Evolutionary conservation across 1,140 invertebrate species (phyloP).

Genomic region (Drepana arcuata): DNA sequence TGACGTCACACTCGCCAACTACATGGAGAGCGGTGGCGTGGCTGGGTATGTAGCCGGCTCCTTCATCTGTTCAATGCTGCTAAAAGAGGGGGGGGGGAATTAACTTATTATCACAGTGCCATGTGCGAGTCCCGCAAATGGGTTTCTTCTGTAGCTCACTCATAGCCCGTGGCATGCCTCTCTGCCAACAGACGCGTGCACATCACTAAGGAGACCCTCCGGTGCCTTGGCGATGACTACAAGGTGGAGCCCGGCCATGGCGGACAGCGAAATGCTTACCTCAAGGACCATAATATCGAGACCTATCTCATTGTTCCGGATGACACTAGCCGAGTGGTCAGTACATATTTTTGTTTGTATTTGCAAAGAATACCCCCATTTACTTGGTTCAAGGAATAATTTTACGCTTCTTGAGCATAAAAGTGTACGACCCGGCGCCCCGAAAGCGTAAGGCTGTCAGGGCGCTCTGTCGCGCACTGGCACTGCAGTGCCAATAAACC

Average conservation of each 20-base stretch:
- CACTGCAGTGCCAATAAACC: too few relatives aligned
- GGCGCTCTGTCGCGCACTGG: too few relatives aligned
- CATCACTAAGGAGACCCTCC: conserved; percentile 92
- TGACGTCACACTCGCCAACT: conserved; percentile 95
- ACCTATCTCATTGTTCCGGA: conserved; percentile 91
- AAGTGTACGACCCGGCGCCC: too few relatives aligned
- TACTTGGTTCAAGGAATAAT: too few relatives aligned
- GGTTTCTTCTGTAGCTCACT: too few relatives aligned
- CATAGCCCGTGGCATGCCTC: too few relatives aligned
- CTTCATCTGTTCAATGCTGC: too few relatives aligned
- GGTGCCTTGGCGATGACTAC: conserved; percentile 89
- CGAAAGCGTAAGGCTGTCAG: too few relatives aligned
- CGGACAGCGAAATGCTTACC: conserved; percentile 86
- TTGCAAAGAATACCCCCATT: neutral
- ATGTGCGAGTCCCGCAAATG: too few relatives aligned
- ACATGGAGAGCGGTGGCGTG: conserved; percentile 96
- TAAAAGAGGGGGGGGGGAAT: too few relatives aligned
- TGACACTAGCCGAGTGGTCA: conserved; percentile 79
- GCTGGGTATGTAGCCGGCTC: conserved; percentile 92
- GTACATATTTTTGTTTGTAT: conserved; percentile 17
- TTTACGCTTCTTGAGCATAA: too few relatives aligned
- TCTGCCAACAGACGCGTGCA: conserved; percentile 97
- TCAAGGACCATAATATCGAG: conserved; percentile 93
- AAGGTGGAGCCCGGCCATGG: conserved; percentile 92
- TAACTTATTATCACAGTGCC: too few relatives aligned